These are phyloP conservation scores for Cataglyphis hispanica DNA, from an alignment of 1,140 invertebrate genomes.

Conservation along the genomic window DNA sequence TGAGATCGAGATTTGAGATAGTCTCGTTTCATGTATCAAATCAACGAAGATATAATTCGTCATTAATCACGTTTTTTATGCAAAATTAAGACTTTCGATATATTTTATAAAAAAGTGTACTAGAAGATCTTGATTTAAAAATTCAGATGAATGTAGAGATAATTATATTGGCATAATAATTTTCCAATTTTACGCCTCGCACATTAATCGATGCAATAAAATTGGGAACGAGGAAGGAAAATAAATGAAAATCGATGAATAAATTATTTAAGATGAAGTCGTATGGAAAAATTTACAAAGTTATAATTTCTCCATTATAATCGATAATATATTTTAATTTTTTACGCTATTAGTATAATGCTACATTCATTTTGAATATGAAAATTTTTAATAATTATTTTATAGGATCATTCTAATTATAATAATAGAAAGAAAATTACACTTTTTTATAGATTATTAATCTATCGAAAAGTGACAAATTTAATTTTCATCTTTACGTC, in stretches of 20 bases:
- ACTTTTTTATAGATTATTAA: background rate
- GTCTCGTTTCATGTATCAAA: constrained; percentile 40
- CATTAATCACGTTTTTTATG: constrained; percentile 18
- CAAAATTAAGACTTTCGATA: constrained; percentile 26
- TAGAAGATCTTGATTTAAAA: background rate
- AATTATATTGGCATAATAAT: constrained; percentile 48
- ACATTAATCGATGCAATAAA: constrained; percentile 24
- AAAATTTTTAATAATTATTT: constrained; percentile 20
- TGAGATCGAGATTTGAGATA: constrained; percentile 43
- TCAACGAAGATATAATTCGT: constrained; percentile 15
- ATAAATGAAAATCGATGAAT: constrained; percentile 52
- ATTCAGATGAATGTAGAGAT: constrained; percentile 4
- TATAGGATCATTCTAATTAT: background rate
- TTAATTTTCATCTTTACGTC: background rate
- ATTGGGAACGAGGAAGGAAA: constrained; percentile 20
- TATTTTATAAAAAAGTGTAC: background rate
- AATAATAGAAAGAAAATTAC: background rate
- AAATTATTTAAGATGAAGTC: constrained; percentile 40
- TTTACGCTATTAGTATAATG: background rate
- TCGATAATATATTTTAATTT: constrained; percentile 23
- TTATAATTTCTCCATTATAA: constrained; percentile 14
- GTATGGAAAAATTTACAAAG: constrained; percentile 7
- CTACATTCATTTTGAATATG: background rate
- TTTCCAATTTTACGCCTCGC: background rate
- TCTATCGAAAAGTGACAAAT: background rate